Conservation (phyloP, 2,797 vertebrate species). For the Pipistrellus pygmaeus region DNA sequence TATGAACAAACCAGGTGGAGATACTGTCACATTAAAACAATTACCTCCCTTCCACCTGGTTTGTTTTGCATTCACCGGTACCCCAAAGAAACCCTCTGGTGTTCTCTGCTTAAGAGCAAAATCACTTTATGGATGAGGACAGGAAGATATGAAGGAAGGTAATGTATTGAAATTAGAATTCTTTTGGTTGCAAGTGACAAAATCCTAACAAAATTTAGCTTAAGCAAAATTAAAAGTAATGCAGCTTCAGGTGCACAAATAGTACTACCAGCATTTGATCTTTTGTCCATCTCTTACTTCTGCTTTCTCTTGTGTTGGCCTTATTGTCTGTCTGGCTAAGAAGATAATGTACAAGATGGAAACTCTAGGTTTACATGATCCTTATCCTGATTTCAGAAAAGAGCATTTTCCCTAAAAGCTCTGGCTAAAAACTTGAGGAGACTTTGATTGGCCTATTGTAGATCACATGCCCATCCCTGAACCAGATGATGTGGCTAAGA, state of each 20-base stretch:
- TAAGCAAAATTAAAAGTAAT: not conserved
- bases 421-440: not conserved
- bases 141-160: not conserved
- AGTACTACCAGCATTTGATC: not conserved
- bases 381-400: not conserved
- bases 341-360: not conserved
- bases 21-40: too few species aligned
- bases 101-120: constrained; percentile 15
- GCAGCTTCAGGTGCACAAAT: not conserved
- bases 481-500: not conserved
- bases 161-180: constrained; percentile 38
- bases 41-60: too few species aligned
- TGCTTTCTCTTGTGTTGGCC: constrained; percentile 18
- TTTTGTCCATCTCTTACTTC: not conserved
- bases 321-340: not conserved
- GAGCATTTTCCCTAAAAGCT: not conserved
- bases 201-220: not conserved
- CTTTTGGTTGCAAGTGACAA: constrained; percentile 18
- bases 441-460: not conserved
- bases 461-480: not conserved
- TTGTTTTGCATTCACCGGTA: not conserved
- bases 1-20: not conserved
- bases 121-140: constrained; percentile 2
- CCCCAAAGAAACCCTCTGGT: not conserved
- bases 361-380: not conserved